Evolutionary conservation across 2,797 vertebrate genomes (phyloP), one percentile per base, ranked within the genome.

Genomic region (Coranthus polyacanthus): DNA sequence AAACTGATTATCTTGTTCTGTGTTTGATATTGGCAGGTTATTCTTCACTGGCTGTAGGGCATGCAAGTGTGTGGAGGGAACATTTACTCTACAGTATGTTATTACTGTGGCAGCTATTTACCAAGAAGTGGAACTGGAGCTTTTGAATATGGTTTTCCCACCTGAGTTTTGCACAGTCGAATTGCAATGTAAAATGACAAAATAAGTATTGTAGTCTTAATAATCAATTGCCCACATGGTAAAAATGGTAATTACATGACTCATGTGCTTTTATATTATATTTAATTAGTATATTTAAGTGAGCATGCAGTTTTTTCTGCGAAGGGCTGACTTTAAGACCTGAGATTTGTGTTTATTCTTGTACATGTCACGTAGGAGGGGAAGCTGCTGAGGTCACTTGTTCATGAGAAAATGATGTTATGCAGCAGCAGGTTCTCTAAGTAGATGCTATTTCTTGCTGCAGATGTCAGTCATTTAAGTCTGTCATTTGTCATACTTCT

Each of bases 71-170:
- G 50, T 34, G 49, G 73, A 68, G 68, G 71, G 42, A 83, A 41
- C 29, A 18, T 85, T 83, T 74, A 42, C 58, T 72, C 39, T 53
- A 12, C 47, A 50, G 39, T 44, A 46, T 47, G 41, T 76, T 64
- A 87, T 88, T 83, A 88, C 58, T 72, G 84, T 39, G 47, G 60
- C 6, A 24, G 22, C 22, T 79, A 81, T 85, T 89, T 78, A 78
- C 75, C 69, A 49, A 79, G 78, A 72, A 75, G 65, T 38, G 67
- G 45, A 54, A 70, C 59, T 62, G 72, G 21, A 57, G 36, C 68
- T 81, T 79, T 79, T 78, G 79, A 91, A 89, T 85, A 80, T 77
- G 66, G 53, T 90, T 91, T 92, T 91, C 92, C 91, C 92, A 92
- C 70, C 81, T 92, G 92, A 90, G 67, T 84, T 85, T 65, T 63